phyloP scores from a whole-genome alignment of 2,113 vertebrate genomes.

The Rostratula benghalensis region DNA sequence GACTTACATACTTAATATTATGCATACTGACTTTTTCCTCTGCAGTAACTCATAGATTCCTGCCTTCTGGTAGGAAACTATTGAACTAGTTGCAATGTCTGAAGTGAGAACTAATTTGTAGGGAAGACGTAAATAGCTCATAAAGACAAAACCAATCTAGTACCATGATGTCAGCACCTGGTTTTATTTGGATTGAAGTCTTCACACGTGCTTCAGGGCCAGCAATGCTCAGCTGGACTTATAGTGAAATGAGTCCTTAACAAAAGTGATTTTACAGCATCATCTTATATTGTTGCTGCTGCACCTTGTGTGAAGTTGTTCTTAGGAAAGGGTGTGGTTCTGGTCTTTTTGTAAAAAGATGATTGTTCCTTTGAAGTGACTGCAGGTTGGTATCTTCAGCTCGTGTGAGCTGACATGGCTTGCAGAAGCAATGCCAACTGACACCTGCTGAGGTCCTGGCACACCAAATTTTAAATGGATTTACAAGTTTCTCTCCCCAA shows the following conservation, averaged over 20 bases:
- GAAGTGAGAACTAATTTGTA: background rate
- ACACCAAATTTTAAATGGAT: background rate
- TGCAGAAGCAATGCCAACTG: background rate
- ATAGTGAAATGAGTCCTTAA: background rate
- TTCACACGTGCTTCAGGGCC: background rate
- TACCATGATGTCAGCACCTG: background rate
- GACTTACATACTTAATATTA: background rate
- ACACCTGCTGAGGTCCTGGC: constrained; percentile 21
- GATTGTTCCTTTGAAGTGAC: background rate
- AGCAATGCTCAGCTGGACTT: background rate
- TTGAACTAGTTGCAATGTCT: background rate
- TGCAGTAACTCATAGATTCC: background rate
- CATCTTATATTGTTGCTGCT: background rate
- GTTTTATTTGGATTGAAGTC: background rate
- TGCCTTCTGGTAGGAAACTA: background rate
- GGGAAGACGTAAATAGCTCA: background rate
- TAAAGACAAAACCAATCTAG: background rate
- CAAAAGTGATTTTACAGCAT: background rate
- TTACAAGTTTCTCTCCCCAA: background rate
- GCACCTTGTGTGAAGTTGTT: background rate
- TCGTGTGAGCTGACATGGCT: background rate
- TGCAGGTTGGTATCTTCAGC: background rate
- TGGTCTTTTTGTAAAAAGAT: background rate
- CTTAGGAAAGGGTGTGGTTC: background rate
- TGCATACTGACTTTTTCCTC: background rate